Evolutionary conservation across 2,888 invertebrate species (phyloP).

Genomic region (Microplitis manilae): DNA sequence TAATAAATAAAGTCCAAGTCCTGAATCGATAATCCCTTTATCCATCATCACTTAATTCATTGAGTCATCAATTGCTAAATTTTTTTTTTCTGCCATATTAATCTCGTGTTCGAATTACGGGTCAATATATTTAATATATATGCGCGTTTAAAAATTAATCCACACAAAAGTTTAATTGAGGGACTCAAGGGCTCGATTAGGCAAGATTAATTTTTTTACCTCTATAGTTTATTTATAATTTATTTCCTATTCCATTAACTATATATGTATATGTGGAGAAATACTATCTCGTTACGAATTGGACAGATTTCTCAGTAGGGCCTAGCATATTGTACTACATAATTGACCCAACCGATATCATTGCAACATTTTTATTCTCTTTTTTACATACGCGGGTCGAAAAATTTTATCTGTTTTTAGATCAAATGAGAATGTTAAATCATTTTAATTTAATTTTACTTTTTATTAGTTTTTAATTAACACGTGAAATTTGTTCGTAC

Average conservation of each 20-base stretch:
- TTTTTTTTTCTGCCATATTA: not conserved
- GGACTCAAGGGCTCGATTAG: slow-evolving; percentile 28
- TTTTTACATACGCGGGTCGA: slow-evolving; percentile 12
- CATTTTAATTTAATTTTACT: too few relatives aligned
- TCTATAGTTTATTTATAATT: slow-evolving; percentile 54
- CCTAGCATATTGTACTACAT: slow-evolving; percentile 48
- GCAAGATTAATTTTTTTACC: slow-evolving; percentile 64
- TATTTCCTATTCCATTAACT: slow-evolving; percentile 46
- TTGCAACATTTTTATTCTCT: slow-evolving; percentile 13
- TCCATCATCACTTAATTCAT: not conserved
- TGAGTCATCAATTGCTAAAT: not conserved
- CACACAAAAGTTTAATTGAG: not conserved
- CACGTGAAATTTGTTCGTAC: too few relatives aligned
- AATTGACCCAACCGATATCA: slow-evolving; percentile 23
- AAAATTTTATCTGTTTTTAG: too few relatives aligned
- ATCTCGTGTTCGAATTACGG: slow-evolving; percentile 42
- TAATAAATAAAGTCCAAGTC: slow-evolving; percentile 16
- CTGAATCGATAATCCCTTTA: slow-evolving; percentile 10
- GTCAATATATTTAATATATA: slow-evolving; percentile 40
- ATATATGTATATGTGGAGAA: slow-evolving; percentile 65
- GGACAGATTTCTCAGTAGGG: slow-evolving; percentile 68
- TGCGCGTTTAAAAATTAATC: slow-evolving; percentile 10
- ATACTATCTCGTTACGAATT: slow-evolving; percentile 69
- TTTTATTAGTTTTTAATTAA: too few relatives aligned
- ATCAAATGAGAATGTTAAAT: too few relatives aligned